Conservation (phyloP, 2,797 vertebrate species). For the Dendrocincla tyrannina region DNA sequence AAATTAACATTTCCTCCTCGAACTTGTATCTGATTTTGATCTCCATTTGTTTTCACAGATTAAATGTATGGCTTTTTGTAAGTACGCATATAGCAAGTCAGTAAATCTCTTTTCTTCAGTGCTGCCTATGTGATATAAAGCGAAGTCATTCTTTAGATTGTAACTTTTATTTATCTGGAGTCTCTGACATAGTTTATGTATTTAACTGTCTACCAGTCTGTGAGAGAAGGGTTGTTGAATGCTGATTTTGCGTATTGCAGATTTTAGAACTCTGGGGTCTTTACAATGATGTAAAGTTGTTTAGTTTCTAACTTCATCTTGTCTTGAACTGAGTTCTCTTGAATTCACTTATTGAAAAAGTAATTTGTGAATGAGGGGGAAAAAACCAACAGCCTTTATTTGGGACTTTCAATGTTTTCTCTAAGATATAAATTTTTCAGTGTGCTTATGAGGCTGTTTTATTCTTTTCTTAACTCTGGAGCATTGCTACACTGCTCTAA, state of each 20-base stretch:
- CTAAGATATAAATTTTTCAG: neutral
- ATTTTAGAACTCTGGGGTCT: neutral
- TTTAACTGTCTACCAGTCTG: neutral
- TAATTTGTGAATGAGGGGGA: neutral
- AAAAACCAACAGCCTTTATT: neutral
- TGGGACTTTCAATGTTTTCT: neutral
- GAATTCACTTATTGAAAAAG: neutral
- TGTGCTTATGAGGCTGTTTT: neutral
- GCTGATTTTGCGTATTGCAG: neutral
- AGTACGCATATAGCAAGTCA: neutral
- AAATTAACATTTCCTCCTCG: constrained; percentile 71
- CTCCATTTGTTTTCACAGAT: constrained; percentile 60
- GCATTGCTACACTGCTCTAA: neutral
- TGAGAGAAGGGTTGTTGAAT: neutral
- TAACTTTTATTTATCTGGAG: neutral
- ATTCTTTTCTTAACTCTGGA: neutral
- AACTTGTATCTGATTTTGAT: constrained; percentile 54
- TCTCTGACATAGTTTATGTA: neutral
- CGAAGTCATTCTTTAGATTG: neutral
- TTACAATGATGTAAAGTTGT: neutral
- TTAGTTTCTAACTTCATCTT: neutral
- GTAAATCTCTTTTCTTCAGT: neutral
- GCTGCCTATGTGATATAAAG: neutral
- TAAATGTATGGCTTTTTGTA: neutral
- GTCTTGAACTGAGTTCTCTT: neutral